Percentiles rank a stretch among this genome's conserved stretches.
Conservation (phyloP, 2,113 vertebrate genomes). For the Donacobius atricapilla region DNA sequence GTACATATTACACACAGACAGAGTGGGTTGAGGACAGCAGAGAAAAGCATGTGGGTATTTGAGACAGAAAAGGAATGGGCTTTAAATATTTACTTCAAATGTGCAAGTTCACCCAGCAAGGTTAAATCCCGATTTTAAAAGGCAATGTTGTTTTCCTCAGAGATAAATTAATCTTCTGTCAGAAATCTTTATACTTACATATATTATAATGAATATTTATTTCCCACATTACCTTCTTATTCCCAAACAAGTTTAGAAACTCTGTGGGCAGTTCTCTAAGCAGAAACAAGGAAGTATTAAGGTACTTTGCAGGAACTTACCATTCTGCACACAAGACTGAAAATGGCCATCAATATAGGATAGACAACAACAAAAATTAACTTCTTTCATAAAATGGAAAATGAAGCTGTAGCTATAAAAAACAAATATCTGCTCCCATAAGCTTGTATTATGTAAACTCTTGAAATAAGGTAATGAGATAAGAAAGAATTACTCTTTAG, state of each 20-base stretch:
- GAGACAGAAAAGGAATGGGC: neutral
- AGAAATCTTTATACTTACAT: neutral
- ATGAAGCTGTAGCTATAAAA: neutral
- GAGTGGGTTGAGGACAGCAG: neutral
- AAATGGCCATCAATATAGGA: neutral
- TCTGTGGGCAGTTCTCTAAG: neutral
- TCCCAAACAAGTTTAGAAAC: neutral
- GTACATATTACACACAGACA: neutral
- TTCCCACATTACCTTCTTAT: neutral
- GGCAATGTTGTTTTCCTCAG: neutral
- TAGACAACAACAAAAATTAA: neutral
- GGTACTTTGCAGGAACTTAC: neutral
- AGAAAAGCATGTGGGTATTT: neutral
- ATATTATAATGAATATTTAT: neutral
- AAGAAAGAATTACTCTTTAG: neutral
- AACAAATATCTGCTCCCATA: neutral
- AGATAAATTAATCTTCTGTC: neutral
- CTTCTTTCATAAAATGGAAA: neutral
- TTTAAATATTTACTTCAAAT: neutral
- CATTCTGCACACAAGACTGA: neutral
- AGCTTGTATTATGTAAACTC: neutral
- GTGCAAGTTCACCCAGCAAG: neutral
- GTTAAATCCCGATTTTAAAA: neutral
- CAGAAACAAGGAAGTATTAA: neutral
- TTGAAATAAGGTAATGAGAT: neutral